Evolutionary conservation across 2,888 invertebrate genomes (phyloP), one percentile per base, ranked within the genome.

Genomic region (Cataglyphis cursor): DNA sequence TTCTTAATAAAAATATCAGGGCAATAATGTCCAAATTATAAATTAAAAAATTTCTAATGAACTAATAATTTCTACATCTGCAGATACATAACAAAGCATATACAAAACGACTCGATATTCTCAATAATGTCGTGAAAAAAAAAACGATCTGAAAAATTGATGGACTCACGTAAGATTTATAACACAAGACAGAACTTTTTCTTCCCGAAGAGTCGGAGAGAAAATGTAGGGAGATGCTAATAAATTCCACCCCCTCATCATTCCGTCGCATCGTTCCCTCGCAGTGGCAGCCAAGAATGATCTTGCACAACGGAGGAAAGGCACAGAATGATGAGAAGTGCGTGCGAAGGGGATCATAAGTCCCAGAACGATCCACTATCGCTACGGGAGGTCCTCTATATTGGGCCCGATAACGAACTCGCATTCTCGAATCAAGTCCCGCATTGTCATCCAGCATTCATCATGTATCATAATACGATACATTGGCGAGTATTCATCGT

Each of bases 391-490:
- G 88, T 85, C 62, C 48, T 87, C 74, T 68, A 64, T 83, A 78
- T 68, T 31, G 82, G 76, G 65, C 64, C 54, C 91, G 90, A 92
- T 94, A 93, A 94, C 92, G 92, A 94, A 91, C 91, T 91, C 85
- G 90, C 88, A 91, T 93, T 92, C 91, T 88, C 83, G 91, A 93
- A 93, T 93, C 93, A 93, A 93, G 92, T 91, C 90, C 80, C 90
- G 93, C 91, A 93, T 93, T 93, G 93, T 93, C 90, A 88, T 90
- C 87, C 85, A 54, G 48, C 44, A 76, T 76, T 66, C 76, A 76
- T 76, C 66, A 28, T 54, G 38, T 66, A 76, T 76, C 76, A 76
- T 66, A 76, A 76, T 76, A 76, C 76, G 76, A 76, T 54, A 66
- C 76, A 66, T 76, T 54, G 54, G 65, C 66, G 24, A 38, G 82